Evolutionary conservation across 2,113 vertebrate genomes (phyloP), one percentile per base, ranked within the genome.

Genomic region (Hypomesus transpacificus): DNA sequence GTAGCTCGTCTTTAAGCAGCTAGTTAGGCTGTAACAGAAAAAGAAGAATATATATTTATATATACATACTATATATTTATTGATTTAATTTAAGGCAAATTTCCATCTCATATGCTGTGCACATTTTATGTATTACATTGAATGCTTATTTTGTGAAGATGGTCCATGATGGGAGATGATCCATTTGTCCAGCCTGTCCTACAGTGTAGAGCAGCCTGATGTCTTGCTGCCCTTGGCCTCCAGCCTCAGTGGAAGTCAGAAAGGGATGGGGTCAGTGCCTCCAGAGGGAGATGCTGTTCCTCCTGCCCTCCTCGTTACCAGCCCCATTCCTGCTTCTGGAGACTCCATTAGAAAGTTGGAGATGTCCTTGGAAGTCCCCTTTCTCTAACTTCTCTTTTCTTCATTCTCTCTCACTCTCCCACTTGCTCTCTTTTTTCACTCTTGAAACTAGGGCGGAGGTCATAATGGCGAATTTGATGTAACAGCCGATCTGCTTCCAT

Each of bases 341-440:
- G 85, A 85, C 80, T 86, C 86, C 83, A 86, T 86, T 86, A 87
- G 83, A 73, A 92, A 91, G 87, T 90, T 86, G 68, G 80, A 82
- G 57, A 79, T 7, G 90, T 89, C 92, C 91, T 92, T 92, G 90
- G 89, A 90, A 91, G 82, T 88, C 87, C 90, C 84, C 86, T 87
- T 75, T 87, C 83, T 79, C 4, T 78, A 87, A 91, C 86, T 89
- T 89, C 76, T 82, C 76, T 75, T 67, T 68, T 83, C 84, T 88
- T 85, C 71, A 51, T 74, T 79, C 8, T 56, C 67, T 28, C 60
- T 31, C 9, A 21, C 69, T 68, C 75, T 82, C 86, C 74, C 80
- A 78, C 50, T 11, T 61, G 73, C 71, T 63, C 72, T 77, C 73
- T 71, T 76, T 78, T 85, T 72, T 57, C 65, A 73, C 69, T 73